A percentile compares a stretch with the other conserved stretches of the same genome.
Conservation (phyloP, 1,140 invertebrate genomes). For the Lasioglossum baleicum region DNA sequence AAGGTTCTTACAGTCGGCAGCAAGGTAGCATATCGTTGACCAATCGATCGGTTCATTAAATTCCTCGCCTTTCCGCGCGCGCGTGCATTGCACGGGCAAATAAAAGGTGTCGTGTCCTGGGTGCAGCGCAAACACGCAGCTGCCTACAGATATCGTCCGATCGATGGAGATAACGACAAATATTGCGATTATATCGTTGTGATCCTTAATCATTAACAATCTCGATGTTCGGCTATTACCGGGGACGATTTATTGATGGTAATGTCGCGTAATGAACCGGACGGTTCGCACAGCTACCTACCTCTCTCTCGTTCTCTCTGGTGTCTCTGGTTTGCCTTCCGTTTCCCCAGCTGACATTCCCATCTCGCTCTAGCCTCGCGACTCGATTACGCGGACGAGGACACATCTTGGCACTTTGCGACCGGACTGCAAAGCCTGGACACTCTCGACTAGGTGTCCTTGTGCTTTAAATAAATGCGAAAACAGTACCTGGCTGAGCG, state of each 20-base stretch:
- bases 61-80: background rate
- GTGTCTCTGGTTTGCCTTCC: slow-evolving; percentile 16
- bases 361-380: slow-evolving; percentile 25
- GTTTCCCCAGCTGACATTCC: background rate
- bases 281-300: slow-evolving; percentile 3
- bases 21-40: too few relatives aligned
- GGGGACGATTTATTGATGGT: slow-evolving; percentile 67
- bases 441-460: slow-evolving; percentile 75
- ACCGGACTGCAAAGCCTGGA: slow-evolving; percentile 66
- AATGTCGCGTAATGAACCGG: slow-evolving; percentile 65
- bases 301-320: too few relatives aligned
- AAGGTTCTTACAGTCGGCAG: too few relatives aligned
- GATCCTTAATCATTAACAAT: slow-evolving; percentile 71
- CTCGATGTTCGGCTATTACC: slow-evolving; percentile 66
- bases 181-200: slow-evolving; percentile 68
- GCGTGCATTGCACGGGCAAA: background rate
- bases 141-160: background rate
- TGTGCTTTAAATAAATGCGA: slow-evolving; percentile 78
- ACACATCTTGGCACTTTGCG: slow-evolving; percentile 76
- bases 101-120: too few relatives aligned
- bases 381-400: slow-evolving; percentile 71
- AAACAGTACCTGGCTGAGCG: slow-evolving; percentile 63
- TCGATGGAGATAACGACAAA: slow-evolving; percentile 66
- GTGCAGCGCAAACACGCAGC: background rate
- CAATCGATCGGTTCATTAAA: too few relatives aligned